These are phyloP conservation scores for Zonotrichia leucophrys DNA, from an alignment of 2,113 vertebrate genomes.

Conservation along the genomic window DNA sequence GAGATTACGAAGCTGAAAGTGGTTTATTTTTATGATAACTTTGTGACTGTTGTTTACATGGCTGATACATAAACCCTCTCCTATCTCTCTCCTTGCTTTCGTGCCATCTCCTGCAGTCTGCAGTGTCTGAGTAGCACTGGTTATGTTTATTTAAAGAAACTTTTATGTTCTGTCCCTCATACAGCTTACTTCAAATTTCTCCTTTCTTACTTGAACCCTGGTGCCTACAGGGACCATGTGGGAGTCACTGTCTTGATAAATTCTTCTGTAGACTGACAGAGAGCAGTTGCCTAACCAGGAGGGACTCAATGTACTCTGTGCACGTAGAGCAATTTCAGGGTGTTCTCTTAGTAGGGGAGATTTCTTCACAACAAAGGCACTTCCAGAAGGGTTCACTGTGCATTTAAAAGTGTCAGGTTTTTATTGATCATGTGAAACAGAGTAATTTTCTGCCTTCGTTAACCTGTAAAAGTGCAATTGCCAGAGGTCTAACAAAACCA, in stretches of 20 bases:
- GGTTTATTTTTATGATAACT: not conserved
- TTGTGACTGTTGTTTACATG: not conserved
- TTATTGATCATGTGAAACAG: slow-evolving; percentile 23
- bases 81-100: not conserved
- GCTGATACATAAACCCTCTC: not conserved
- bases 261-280: not conserved
- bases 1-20: not conserved
- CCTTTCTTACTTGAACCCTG: not conserved
- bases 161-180: not conserved
- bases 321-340: rapidly evolving
- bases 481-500: slow-evolving; percentile 38
- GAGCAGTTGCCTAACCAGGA: not conserved
- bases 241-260: not conserved
- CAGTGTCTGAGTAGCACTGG: not conserved
- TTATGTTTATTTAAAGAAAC: not conserved
- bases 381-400: not conserved
- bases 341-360: not conserved
- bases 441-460: slow-evolving; percentile 40
- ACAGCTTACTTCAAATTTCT: not conserved
- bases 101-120: not conserved
- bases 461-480: slow-evolving; percentile 32
- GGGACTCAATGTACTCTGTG: not conserved
- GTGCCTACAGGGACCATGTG: not conserved
- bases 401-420: not conserved
- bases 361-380: not conserved